phyloP scores from a whole-genome alignment of 30 jellyfish, hydroid and myxozoan genomes.

The Hydra vulgaris region DNA sequence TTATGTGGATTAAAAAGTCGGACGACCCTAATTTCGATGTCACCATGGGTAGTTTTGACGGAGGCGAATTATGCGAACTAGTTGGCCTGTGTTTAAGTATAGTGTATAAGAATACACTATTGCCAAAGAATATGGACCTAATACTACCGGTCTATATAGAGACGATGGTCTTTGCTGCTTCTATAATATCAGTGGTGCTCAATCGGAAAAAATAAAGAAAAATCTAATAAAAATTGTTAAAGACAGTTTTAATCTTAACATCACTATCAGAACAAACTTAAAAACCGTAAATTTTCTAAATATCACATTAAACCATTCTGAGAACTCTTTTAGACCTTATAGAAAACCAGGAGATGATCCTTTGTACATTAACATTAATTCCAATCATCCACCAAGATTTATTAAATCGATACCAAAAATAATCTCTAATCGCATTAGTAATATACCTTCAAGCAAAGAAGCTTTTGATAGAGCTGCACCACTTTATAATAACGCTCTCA shows the following conservation, averaged over 20 bases:
- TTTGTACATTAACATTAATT: constrained; percentile 30
- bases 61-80: constrained; percentile 51
- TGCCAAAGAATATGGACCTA: constrained; percentile 18
- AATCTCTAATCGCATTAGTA: constrained; percentile 25
- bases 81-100: constrained; percentile 42
- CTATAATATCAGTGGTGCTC: constrained; percentile 27
- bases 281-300: constrained; percentile 47
- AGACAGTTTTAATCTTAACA: constrained; percentile 30
- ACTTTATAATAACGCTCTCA: constrained; percentile 40
- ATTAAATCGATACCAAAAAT: constrained; percentile 36
- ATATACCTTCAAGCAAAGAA: constrained; percentile 46
- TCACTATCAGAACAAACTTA: constrained; percentile 40
- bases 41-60: constrained; percentile 45
- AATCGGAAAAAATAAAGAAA: constrained; percentile 31
- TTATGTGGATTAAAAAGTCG: constrained; percentile 30
- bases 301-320: constrained; percentile 33
- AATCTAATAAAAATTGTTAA: constrained; percentile 3
- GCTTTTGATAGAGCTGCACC: constrained; percentile 46
- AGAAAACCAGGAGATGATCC: constrained; percentile 42
- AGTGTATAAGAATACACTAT: constrained; percentile 21
- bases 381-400: constrained; percentile 54
- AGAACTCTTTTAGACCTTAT: constrained; percentile 40
- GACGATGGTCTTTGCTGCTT: constrained; percentile 60
- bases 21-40: constrained; percentile 42
- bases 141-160: constrained; percentile 39